phyloP scores from a whole-genome alignment of 2,888 invertebrate species.

The Drosophila formosana region DNA sequence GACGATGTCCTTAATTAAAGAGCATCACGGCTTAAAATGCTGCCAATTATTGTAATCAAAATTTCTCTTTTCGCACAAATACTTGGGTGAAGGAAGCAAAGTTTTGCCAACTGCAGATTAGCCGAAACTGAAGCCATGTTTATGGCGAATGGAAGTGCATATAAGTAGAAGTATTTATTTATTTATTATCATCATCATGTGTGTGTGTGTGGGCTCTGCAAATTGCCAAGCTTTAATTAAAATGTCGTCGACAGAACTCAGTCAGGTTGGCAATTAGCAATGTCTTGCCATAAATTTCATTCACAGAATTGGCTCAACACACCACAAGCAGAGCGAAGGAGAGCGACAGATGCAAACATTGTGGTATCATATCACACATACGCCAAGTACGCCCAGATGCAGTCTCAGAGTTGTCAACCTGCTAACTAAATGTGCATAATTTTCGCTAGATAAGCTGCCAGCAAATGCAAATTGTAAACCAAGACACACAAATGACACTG shows the following conservation, averaged over 20 bases:
- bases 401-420: slow-evolving; percentile 58
- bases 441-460: slow-evolving; percentile 44
- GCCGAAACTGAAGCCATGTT: neutral
- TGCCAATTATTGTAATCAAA: slow-evolving; percentile 13
- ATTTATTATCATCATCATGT: slow-evolving; percentile 9
- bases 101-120: neutral
- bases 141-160: slow-evolving; percentile 4
- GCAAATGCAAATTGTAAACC: slow-evolving; percentile 53
- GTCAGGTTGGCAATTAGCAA: slow-evolving; percentile 65
- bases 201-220: slow-evolving; percentile 7
- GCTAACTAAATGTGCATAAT: slow-evolving; percentile 74
- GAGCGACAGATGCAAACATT: neutral
- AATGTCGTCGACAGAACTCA: slow-evolving; percentile 60
- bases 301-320: slow-evolving; percentile 37
- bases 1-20: slow-evolving; percentile 2
- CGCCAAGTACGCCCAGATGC: slow-evolving; percentile 54
- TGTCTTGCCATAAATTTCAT: slow-evolving; percentile 68
- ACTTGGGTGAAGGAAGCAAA: neutral
- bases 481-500: slow-evolving; percentile 26
- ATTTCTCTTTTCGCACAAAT: slow-evolving; percentile 11
- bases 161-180: slow-evolving; percentile 9
- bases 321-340: neutral
- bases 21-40: slow-evolving; percentile 18
- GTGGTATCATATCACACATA: slow-evolving; percentile 43
- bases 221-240: slow-evolving; percentile 70